Percentiles rank a stretch among this genome's conserved stretches.
Conservation (phyloP, 2,888 invertebrate species). For the Cetonia aurata region DNA sequence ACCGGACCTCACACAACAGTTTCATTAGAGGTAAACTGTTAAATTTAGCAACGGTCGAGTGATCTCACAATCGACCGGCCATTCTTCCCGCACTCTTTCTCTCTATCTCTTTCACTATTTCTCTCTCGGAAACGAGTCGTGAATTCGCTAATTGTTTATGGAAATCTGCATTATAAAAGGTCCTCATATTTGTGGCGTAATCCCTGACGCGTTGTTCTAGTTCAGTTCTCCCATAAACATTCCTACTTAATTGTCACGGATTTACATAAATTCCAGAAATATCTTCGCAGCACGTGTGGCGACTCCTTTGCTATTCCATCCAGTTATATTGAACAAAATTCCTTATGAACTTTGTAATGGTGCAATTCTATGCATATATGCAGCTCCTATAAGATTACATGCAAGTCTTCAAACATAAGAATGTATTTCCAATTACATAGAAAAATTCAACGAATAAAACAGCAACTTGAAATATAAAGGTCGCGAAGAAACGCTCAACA, state of each 20-base stretch:
- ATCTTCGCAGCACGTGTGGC: no score
- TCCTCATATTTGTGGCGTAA: constrained; percentile 9
- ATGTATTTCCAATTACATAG: no score
- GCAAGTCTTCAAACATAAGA: no score
- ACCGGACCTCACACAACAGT: constrained; percentile 56
- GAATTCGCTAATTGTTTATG: constrained; percentile 39
- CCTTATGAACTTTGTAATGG: background rate
- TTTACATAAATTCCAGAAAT: background rate
- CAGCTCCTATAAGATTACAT: no score
- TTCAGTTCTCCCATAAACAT: background rate
- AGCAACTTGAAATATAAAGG: no score
- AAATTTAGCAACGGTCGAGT: constrained; percentile 63
- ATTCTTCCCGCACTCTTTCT: constrained; percentile 3
- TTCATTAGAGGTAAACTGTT: constrained; percentile 63
- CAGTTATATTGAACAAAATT: no score
- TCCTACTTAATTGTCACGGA: background rate
- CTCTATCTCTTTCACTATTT: no score
- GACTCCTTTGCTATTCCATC: no score
- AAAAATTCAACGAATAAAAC: no score
- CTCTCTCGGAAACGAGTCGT: constrained; percentile 20
- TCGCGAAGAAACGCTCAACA: no score
- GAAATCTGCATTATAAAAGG: constrained; percentile 21
- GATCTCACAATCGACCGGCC: constrained; percentile 42
- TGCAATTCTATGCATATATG: no score
- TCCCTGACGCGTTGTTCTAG: background rate